Conservation (phyloP, 2,797 vertebrate genomes). For the Novumbra hubbsi region DNA sequence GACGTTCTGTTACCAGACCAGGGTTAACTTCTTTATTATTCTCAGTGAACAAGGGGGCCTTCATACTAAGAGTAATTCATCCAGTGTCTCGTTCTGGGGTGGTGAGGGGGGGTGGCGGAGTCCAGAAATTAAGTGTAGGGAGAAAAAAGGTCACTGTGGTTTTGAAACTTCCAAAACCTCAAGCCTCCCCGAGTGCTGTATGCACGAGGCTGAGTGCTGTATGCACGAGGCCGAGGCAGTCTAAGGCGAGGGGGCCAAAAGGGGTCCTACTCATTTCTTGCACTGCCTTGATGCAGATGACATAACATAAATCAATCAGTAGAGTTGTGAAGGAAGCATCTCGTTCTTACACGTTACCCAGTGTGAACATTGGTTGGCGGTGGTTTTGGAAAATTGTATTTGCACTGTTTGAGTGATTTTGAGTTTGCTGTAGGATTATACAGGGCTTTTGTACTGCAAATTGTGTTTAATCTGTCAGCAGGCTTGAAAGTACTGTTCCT, state of each 20-base stretch:
- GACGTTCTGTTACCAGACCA: constrained; percentile 47
- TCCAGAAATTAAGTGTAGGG: constrained; percentile 42
- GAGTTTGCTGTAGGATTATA: constrained; percentile 7
- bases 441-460: constrained; percentile 13
- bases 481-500: constrained; percentile 4
- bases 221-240: constrained; percentile 25
- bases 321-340: constrained; percentile 52
- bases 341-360: constrained; percentile 52
- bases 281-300: constrained; percentile 54
- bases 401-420: constrained; percentile 18
- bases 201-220: constrained; percentile 40
- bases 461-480: constrained; percentile 9
- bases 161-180: constrained; percentile 65
- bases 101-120: constrained; percentile 48
- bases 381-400: constrained; percentile 30
- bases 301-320: constrained; percentile 69
- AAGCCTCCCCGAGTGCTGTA: constrained; percentile 57
- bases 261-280: constrained; percentile 56
- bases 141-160: constrained; percentile 67
- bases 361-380: constrained; percentile 39
- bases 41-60: constrained; percentile 66
- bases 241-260: constrained; percentile 56
- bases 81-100: constrained; percentile 64
- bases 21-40: constrained; percentile 67
- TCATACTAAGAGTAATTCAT: constrained; percentile 65